These are phyloP conservation scores for Oreochromis aureus DNA, from an alignment of 2,113 vertebrate genomes.

Conservation along the genomic window DNA sequence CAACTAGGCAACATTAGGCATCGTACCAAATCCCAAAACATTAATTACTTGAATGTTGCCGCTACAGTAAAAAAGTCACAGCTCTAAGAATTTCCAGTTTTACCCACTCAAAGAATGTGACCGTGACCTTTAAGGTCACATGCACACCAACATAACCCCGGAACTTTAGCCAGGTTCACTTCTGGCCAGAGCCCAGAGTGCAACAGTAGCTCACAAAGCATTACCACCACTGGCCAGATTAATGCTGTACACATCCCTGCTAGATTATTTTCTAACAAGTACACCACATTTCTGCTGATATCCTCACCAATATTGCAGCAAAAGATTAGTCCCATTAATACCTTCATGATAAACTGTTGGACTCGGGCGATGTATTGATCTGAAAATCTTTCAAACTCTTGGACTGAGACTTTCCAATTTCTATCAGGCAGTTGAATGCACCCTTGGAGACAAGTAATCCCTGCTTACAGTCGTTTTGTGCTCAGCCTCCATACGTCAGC, in stretches of 20 bases:
- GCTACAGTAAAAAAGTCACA: fast-evolving
- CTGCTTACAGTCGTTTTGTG: neutral
- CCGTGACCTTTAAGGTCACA: neutral
- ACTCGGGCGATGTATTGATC: neutral
- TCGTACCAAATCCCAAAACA: neutral
- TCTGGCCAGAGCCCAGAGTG: neutral
- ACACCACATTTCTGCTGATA: neutral
- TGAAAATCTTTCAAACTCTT: neutral
- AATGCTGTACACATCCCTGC: neutral
- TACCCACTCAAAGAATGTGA: neutral
- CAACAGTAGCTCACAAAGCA: neutral
- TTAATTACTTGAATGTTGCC: neutral
- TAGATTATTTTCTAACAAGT: neutral
- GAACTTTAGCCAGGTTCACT: neutral
- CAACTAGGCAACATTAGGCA: neutral
- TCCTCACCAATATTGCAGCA: neutral
- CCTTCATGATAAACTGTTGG: neutral
- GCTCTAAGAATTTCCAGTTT: neutral
- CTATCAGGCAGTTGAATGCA: neutral
- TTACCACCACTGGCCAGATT: neutral
- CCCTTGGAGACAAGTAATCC: neutral
- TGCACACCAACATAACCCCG: neutral
- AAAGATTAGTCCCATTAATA: neutral
- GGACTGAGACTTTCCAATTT: neutral
- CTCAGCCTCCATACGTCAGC: neutral